Base-by-base conservation (phyloP, 2,113 vertebrate genomes). In the Lucifuga dentata region DNA sequence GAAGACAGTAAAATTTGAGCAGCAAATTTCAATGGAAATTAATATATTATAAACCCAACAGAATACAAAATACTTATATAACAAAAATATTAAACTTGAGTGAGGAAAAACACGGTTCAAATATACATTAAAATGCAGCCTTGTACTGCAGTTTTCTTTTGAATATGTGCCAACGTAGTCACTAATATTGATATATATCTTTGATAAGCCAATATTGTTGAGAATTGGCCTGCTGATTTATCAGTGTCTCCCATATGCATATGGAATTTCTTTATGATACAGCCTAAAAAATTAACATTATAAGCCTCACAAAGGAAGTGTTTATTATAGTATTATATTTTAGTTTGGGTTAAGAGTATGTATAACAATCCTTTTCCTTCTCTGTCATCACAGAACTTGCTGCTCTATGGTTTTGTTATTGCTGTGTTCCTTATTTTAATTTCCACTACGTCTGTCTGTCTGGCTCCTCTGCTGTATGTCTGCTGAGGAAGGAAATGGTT, bases 401-500 rank as follows among this genome's bases (percentile, higher is more conserved):
- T n/a, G n/a, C n/a, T n/a, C n/a, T n/a, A 20, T 19, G 19, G 6
- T 79, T 76, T 62, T 1, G 7, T 2, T 48, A n/a, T 40, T 3
- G 15, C 36, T 20, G 4, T 0, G 36, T 36, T 66, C 33, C 4
- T 62, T 15, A 1, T 64, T 59, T 70, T 52, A 21, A 56, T 8
- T 68, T 63, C 46, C 36, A 29, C 19, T 67, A 26, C 16, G 57
- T 58, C 41, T 5, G 62, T 52, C 41, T 41, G 51, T 49, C 23
- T 68, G 73, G 60, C 49, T 16, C 4, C 23, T 63, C 41, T 16
- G 21, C 50, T 21, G 48, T 4, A 2, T 15, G 48, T 76, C 61
- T 57, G 57, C 38, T 26, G 58, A 53, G 66, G 57, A 50, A 56
- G 60, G 72, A 73, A 74, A 79, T 65, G 53, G 81, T 68, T 73